Percentiles rank a stretch among this genome's conserved stretches.
These are phyloP conservation scores for Sorex maritimensis DNA, from an alignment of 2,797 vertebrate genomes.

Conservation along the genomic window DNA sequence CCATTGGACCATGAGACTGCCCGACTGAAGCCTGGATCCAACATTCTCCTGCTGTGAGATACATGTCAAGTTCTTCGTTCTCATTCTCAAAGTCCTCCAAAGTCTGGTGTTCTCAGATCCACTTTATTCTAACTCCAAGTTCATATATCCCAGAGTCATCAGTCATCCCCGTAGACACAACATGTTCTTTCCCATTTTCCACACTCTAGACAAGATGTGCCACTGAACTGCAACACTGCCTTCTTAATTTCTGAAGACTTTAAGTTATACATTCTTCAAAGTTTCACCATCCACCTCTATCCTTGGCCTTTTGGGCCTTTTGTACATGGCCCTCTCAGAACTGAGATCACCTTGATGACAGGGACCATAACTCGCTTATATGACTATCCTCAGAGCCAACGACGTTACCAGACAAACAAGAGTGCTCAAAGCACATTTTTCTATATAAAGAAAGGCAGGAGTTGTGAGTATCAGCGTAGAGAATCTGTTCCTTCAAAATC, in stretches of 20 bases:
- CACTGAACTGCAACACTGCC: not conserved
- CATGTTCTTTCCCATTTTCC: slow-evolving; percentile 20
- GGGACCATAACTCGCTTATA: not conserved
- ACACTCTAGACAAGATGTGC: not conserved
- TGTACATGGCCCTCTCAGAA: not conserved
- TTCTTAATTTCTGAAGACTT: not conserved
- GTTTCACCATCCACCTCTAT: not conserved
- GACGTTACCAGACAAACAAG: not conserved
- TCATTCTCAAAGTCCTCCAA: not conserved
- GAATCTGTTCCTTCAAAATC: too few species aligned
- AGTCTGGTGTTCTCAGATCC: not conserved
- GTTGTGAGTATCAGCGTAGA: not conserved
- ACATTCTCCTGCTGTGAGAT: not conserved
- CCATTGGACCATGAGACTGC: not conserved
- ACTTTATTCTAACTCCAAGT: not conserved
- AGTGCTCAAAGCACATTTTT: not conserved
- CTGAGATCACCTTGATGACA: not conserved
- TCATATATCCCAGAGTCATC: not conserved
- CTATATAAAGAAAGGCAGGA: not conserved
- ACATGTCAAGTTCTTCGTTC: slow-evolving; percentile 11
- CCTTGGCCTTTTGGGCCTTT: not conserved
- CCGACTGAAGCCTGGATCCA: not conserved
- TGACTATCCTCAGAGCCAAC: not conserved
- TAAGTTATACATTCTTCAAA: slow-evolving; percentile 52
- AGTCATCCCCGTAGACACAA: not conserved